Evolutionary conservation across 2,797 vertebrate genomes (phyloP).

Genomic region (Pachyuromys duprasi): DNA sequence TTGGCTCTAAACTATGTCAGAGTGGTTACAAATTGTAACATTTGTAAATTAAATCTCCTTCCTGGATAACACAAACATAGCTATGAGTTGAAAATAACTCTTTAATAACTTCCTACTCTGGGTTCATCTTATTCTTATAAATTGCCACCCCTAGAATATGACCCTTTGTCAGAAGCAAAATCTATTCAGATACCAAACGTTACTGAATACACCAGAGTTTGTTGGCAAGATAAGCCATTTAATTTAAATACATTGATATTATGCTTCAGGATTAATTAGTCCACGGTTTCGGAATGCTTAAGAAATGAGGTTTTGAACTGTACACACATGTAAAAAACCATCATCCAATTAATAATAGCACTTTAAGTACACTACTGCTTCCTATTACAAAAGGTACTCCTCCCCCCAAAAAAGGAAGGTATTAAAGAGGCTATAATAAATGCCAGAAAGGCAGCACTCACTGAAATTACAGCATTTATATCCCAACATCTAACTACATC

Average conservation of each 20-base stretch:
- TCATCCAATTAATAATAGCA: slow-evolving; percentile 34
- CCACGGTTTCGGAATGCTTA: slow-evolving; percentile 29
- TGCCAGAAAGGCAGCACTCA: background rate
- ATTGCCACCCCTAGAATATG: background rate
- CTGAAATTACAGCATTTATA: background rate
- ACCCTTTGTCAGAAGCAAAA: slow-evolving; percentile 16
- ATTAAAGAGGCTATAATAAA: slow-evolving; percentile 4
- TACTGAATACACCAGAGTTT: background rate
- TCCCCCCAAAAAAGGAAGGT: background rate
- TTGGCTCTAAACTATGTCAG: background rate
- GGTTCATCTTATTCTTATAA: background rate
- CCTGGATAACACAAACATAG: background rate
- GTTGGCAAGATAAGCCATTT: background rate
- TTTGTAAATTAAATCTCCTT: slow-evolving; percentile 17
- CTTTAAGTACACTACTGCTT: slow-evolving; percentile 2
- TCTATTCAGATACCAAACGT: slow-evolving; percentile 5
- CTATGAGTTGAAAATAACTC: background rate
- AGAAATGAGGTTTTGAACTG: background rate
- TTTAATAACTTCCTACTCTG: background rate
- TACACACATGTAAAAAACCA: background rate
- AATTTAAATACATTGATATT: background rate
- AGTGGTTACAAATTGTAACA: background rate
- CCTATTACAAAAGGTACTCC: background rate
- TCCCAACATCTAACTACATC: background rate
- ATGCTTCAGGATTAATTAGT: background rate